phyloP scores from a whole-genome alignment of 2,797 vertebrate species.

The Tamandua tetradactyla region DNA sequence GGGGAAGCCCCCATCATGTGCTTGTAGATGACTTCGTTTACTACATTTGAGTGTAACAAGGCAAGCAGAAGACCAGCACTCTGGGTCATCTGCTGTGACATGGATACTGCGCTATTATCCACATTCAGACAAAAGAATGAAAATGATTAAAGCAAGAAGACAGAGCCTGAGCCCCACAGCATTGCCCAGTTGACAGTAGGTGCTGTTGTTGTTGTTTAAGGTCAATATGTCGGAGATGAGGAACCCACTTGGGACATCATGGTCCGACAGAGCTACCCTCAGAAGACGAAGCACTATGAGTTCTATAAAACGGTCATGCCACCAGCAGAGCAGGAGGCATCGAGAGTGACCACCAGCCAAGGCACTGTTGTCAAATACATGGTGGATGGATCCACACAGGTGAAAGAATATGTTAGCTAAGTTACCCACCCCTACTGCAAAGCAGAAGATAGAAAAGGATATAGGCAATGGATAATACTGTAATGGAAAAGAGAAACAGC shows the following conservation, averaged over 20 bases:
- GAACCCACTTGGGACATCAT: constrained; percentile 81
- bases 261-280: constrained; percentile 91
- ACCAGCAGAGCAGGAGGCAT: constrained; percentile 85
- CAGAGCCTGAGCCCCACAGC: not conserved
- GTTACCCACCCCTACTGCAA: not conserved
- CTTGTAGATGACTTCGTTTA: not conserved
- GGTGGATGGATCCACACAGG: constrained; percentile 92
- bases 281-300: constrained; percentile 78
- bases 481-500: not conserved
- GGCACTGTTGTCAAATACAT: constrained; percentile 92
- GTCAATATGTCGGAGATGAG: not conserved
- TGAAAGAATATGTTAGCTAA: constrained; percentile 70
- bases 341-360: constrained; percentile 89
- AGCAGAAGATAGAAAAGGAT: not conserved
- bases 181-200: not conserved
- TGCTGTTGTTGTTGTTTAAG: constrained; percentile 32
- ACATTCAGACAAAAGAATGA: constrained; percentile 1
- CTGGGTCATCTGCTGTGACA: not conserved
- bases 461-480: not conserved
- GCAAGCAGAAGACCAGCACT: not conserved
- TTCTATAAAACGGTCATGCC: constrained; percentile 70
- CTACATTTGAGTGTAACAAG: not conserved
- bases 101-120: not conserved
- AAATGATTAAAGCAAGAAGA: not conserved
- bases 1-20: not conserved